These are phyloP conservation scores for Copidosoma floridanum DNA, from an alignment of 1,140 invertebrate species.

Conservation along the genomic window DNA sequence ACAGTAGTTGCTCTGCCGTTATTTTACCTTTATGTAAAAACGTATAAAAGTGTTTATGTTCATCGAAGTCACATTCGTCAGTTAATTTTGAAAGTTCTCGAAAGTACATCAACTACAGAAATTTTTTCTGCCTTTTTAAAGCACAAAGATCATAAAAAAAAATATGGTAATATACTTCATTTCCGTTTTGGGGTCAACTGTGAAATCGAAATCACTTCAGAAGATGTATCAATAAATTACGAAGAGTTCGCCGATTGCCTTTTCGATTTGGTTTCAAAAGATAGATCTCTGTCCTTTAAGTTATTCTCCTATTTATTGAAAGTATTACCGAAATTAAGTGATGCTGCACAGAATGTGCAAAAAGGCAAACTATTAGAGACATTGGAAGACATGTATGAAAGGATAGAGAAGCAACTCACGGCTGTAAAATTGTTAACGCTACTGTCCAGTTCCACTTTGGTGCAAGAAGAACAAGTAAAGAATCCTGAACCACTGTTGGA, in stretches of 20 bases:
- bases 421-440: conserved; percentile 44
- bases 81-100: conserved; percentile 44
- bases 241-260: conserved; percentile 42
- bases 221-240: conserved; percentile 25
- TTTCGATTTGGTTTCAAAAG: conserved; percentile 40
- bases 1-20: conserved; percentile 40
- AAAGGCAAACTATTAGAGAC: conserved; percentile 32
- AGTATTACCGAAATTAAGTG: conserved; percentile 29
- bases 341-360: not conserved
- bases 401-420: conserved; percentile 39
- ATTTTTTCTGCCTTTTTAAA: conserved; percentile 44
- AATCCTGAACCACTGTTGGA: conserved; percentile 45
- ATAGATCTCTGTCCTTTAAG: conserved; percentile 35
- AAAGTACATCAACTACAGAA: conserved; percentile 27
- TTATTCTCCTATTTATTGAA: conserved; percentile 48
- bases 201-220: conserved; percentile 40
- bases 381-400: conserved; percentile 33
- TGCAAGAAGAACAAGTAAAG: conserved; percentile 47
- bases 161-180: conserved; percentile 39
- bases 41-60: conserved; percentile 40
- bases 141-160: conserved; percentile 20
- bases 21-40: conserved; percentile 47
- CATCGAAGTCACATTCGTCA: conserved; percentile 41
- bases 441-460: conserved; percentile 39
- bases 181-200: conserved; percentile 47